Conservation (phyloP, 2,888 invertebrate species). For the Lobophora halterata region DNA sequence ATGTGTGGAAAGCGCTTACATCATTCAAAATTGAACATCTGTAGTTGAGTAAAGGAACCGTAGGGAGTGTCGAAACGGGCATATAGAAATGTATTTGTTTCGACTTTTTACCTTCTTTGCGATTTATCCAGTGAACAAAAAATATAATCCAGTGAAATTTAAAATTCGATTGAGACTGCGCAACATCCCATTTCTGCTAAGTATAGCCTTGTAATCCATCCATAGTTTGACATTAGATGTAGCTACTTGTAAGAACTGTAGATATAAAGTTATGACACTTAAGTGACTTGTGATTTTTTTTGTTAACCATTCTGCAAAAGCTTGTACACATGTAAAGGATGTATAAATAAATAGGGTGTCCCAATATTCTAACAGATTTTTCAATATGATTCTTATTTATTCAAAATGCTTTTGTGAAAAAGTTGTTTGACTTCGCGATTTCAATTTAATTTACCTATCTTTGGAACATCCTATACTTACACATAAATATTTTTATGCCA, state of each 20-base stretch:
- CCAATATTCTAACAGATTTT: too few relatives aligned
- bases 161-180: slow-evolving; percentile 55
- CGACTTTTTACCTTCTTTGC: slow-evolving; percentile 37
- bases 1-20: too few relatives aligned
- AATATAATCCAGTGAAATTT: slow-evolving; percentile 67
- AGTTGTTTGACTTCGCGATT: too few relatives aligned
- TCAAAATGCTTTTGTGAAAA: too few relatives aligned
- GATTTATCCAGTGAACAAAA: slow-evolving; percentile 63
- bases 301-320: slow-evolving; percentile 35
- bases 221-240: slow-evolving; percentile 61
- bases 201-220: slow-evolving; percentile 63
- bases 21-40: too few relatives aligned
- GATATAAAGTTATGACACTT: slow-evolving; percentile 44
- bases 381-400: too few relatives aligned
- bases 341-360: slow-evolving; percentile 17
- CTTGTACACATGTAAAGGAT: slow-evolving; percentile 13
- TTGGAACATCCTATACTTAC: too few relatives aligned
- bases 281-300: slow-evolving; percentile 48
- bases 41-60: too few relatives aligned
- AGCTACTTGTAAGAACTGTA: slow-evolving; percentile 40
- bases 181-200: slow-evolving; percentile 55
- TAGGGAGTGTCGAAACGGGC: too few relatives aligned
- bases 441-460: too few relatives aligned
- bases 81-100: slow-evolving; percentile 38
- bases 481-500: too few relatives aligned